Conservation (phyloP, 2,113 vertebrate species). For the Pipa parva region DNA sequence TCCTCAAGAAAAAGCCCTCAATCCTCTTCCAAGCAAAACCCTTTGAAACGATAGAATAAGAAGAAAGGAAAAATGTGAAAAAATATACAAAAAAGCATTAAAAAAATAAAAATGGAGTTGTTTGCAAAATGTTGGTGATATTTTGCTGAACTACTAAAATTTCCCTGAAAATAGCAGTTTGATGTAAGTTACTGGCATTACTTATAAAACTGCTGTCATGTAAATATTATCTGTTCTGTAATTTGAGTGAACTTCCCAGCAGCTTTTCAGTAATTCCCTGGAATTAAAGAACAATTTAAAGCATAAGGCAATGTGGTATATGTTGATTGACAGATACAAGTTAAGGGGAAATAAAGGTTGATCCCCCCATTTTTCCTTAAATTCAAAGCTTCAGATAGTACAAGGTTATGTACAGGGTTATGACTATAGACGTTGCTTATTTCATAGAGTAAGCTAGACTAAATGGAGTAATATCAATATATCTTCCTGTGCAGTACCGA, state of each 20-base stretch:
- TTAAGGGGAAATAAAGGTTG: no score
- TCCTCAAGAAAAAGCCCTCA: neutral
- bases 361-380: no score
- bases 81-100: no score
- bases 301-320: no score
- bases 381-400: no score
- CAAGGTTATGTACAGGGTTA: no score
- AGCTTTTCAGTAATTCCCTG: neutral
- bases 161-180: neutral
- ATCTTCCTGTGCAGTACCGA: no score
- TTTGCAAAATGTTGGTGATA: neutral
- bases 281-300: neutral
- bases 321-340: no score
- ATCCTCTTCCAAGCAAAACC: slow-evolving; percentile 27
- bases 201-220: neutral
- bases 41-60: slow-evolving; percentile 10
- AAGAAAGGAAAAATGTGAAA: neutral
- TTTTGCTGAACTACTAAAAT: slow-evolving; percentile 10
- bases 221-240: slow-evolving; percentile 36
- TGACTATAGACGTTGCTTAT: no score
- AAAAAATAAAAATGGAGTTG: neutral
- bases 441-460: no score
- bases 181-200: slow-evolving; percentile 2
- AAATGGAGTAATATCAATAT: no score
- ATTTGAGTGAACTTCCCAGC: neutral